Percentiles rank a stretch among this genome's conserved stretches.
phyloP scores from a whole-genome alignment of 64 coral and sea anemone species.

The Dendronephthya gigantea region DNA sequence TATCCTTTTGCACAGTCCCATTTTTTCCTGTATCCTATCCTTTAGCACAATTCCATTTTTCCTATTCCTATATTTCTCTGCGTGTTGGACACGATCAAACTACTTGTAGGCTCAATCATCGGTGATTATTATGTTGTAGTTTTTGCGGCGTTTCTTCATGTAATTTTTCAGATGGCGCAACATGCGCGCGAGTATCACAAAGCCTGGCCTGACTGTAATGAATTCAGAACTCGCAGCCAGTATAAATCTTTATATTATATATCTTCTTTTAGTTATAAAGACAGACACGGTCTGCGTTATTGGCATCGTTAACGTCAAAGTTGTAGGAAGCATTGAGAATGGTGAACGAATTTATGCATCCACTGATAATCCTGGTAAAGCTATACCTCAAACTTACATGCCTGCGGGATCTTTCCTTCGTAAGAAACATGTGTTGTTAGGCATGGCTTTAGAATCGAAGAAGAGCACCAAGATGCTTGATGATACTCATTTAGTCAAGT shows the following conservation, averaged over 20 bases:
- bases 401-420: slow-evolving; percentile 16
- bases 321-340: slow-evolving; percentile 38
- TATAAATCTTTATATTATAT: background rate
- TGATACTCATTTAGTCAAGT: slow-evolving; percentile 35
- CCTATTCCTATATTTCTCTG: no score
- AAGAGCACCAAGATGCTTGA: background rate
- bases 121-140: no score
- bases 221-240: background rate
- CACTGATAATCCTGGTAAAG: slow-evolving; percentile 37
- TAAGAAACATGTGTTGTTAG: slow-evolving; percentile 40
- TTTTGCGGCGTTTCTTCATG: no score
- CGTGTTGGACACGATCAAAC: no score
- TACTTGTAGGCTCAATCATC: no score
- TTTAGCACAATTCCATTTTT: no score
- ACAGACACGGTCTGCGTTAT: slow-evolving; percentile 52
- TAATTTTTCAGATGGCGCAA: no score
- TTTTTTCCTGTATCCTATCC: no score
- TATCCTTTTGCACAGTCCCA: no score
- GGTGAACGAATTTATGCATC: slow-evolving; percentile 58
- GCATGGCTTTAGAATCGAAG: slow-evolving; percentile 30
- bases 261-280: background rate
- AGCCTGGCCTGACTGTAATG: background rate
- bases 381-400: slow-evolving; percentile 38
- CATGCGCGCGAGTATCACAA: no score
- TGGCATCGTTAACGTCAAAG: slow-evolving; percentile 56